Conservation (phyloP, 2,888 invertebrate genomes). For the Poecilus cupreus region DNA sequence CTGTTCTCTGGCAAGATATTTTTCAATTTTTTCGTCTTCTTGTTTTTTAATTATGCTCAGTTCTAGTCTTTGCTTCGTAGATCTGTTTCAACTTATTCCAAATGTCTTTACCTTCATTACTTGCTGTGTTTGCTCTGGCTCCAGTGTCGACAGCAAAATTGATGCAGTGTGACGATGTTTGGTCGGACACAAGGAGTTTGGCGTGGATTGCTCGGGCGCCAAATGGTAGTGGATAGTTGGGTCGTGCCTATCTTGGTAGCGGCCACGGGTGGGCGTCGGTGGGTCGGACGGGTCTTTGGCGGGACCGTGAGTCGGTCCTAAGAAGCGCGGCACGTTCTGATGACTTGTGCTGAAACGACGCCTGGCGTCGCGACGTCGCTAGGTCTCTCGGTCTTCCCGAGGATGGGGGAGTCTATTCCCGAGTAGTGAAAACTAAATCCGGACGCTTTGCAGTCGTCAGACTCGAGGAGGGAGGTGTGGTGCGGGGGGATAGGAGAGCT, state of each 20-base stretch:
- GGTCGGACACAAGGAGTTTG: no score
- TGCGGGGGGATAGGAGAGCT: no score
- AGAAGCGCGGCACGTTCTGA: no score
- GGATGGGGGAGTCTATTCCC: no score
- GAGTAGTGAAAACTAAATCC: neutral
- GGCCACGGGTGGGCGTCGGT: neutral
- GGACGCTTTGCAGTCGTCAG: neutral
- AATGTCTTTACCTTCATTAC: neutral
- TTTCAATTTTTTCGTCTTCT: neutral
- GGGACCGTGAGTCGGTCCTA: no score
- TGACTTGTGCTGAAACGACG: no score
- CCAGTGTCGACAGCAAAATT: no score
- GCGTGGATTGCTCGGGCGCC: neutral
- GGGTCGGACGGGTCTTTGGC: no score
- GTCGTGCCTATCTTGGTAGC: neutral
- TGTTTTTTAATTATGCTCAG: neutral
- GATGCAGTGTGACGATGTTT: no score
- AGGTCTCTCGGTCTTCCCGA: no score
- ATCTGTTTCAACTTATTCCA: neutral
- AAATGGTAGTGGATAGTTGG: neutral
- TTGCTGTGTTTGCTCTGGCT: conserved; percentile 14
- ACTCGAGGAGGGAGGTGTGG: neutral
- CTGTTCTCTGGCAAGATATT: neutral
- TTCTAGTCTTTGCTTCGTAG: conserved; percentile 6
- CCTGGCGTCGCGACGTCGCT: no score